These are phyloP conservation scores for Abramis brama DNA, from an alignment of 2,113 vertebrate genomes.

Conservation along the genomic window DNA sequence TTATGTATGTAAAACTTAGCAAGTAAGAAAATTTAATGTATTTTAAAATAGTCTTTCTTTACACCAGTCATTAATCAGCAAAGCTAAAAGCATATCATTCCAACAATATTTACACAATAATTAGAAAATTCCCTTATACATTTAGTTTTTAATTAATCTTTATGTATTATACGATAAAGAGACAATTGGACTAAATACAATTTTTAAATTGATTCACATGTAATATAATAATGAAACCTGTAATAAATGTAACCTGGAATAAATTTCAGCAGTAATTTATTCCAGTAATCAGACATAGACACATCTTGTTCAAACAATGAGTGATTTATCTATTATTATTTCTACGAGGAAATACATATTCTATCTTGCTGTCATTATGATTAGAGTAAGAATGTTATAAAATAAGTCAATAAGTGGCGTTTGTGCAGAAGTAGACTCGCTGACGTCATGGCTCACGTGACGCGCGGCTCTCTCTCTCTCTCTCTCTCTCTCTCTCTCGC, in stretches of 20 bases:
- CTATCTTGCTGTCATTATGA: neutral
- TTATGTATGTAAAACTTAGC: too few species aligned
- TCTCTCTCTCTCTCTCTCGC: too few species aligned
- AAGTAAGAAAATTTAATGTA: too few species aligned
- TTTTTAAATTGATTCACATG: neutral
- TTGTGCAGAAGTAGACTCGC: neutral
- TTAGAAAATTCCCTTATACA: neutral
- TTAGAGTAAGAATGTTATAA: neutral
- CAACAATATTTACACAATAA: neutral
- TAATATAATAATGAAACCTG: neutral
- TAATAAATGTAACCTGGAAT: too few species aligned
- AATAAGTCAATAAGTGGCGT: neutral
- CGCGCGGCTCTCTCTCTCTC: neutral
- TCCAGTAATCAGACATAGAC: too few species aligned
- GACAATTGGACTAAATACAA: too few species aligned
- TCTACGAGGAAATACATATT: neutral
- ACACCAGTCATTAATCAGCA: neutral
- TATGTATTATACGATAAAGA: too few species aligned
- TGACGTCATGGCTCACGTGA: slow-evolving; percentile 25
- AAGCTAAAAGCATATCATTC: neutral
- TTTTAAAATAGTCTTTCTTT: neutral
- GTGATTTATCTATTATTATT: neutral
- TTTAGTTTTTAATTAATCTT: too few species aligned
- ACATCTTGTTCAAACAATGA: neutral
- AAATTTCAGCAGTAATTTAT: too few species aligned